These are phyloP conservation scores for Malachius bipustulatus DNA, from an alignment of 2,888 invertebrate genomes.

Conservation along the genomic window DNA sequence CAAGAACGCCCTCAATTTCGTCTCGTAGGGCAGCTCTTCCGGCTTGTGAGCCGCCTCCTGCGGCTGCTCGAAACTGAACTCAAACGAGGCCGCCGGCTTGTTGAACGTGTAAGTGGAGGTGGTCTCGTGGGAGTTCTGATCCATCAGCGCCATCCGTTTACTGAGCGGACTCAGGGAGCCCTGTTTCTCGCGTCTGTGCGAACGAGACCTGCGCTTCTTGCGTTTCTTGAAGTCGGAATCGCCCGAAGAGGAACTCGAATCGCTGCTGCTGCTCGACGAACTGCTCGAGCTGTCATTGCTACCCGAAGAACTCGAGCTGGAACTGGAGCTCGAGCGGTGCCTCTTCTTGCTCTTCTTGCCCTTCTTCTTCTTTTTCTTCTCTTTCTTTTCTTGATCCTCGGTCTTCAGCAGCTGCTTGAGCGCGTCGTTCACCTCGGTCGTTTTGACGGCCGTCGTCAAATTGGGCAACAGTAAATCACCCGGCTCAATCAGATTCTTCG, in stretches of 20 bases:
- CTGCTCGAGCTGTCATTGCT: conserved; percentile 48
- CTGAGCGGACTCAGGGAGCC: conserved; percentile 70
- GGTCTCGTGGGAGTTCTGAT: conserved; percentile 42
- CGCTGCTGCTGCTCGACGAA: conserved; percentile 40
- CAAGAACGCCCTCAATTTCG: conserved; percentile 49
- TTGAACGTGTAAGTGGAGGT: conserved; percentile 54
- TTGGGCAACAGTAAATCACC: conserved; percentile 50
- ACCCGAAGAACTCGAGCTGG: conserved; percentile 36
- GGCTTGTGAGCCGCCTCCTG: conserved; percentile 29
- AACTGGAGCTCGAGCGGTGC: conserved; percentile 43
- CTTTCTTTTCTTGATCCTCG: conserved; percentile 43
- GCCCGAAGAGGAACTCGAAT: conserved; percentile 56
- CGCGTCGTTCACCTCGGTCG: conserved; percentile 52
- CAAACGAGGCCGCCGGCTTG: conserved; percentile 47
- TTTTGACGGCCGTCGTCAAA: conserved; percentile 39
- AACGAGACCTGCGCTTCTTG: conserved; percentile 45
- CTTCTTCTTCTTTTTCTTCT: conserved; percentile 54
- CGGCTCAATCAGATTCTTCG: conserved; percentile 52
- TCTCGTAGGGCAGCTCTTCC: conserved; percentile 25
- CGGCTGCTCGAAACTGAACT: conserved; percentile 39
- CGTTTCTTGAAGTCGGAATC: conserved; percentile 43
- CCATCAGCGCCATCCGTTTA: conserved; percentile 68
- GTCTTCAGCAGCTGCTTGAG: conserved; percentile 48
- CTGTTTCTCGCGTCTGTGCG: conserved; percentile 47
- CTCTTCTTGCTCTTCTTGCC: conserved; percentile 52